Conservation (phyloP, 2,113 vertebrate genomes). For the Poecilia latipinna region DNA sequence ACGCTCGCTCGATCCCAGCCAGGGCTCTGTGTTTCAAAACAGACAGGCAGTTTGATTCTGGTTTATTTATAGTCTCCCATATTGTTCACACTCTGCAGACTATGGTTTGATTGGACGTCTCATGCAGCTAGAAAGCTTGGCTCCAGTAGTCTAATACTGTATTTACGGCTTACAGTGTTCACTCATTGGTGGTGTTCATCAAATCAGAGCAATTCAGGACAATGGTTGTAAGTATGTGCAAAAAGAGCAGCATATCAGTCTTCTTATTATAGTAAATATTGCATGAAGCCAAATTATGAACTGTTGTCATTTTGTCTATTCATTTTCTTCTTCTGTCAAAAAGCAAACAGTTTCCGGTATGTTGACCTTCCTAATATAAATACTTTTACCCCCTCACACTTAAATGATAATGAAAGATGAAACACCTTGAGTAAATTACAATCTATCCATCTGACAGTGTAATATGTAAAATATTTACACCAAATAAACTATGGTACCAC, state of each 20-base stretch:
- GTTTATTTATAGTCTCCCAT: constrained; percentile 64
- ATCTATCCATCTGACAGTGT: no score
- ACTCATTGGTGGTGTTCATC: constrained; percentile 2
- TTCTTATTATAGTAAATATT: not conserved
- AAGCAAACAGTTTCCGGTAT: not conserved
- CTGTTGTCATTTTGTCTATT: not conserved
- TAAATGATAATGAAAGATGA: not conserved
- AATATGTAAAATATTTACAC: no score
- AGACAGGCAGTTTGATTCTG: constrained; percentile 56
- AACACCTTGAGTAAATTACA: not conserved
- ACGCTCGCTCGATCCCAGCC: constrained; percentile 49
- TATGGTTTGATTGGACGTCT: constrained; percentile 50
- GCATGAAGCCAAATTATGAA: not conserved
- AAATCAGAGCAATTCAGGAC: constrained; percentile 13
- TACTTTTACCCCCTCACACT: not conserved
- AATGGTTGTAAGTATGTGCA: not conserved
- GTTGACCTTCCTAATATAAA: not conserved
- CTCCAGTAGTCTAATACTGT: constrained; percentile 17
- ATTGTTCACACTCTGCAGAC: constrained; percentile 47
- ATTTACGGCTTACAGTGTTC: constrained; percentile 16
- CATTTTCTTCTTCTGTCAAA: not conserved
- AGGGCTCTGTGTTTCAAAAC: constrained; percentile 42
- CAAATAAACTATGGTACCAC: not conserved
- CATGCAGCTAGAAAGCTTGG: constrained; percentile 31
- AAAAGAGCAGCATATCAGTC: not conserved